A percentile compares a stretch with the other conserved stretches of the same genome.
phyloP scores from a whole-genome alignment of 2,113 vertebrate genomes.

The Irena cyanogastra region DNA sequence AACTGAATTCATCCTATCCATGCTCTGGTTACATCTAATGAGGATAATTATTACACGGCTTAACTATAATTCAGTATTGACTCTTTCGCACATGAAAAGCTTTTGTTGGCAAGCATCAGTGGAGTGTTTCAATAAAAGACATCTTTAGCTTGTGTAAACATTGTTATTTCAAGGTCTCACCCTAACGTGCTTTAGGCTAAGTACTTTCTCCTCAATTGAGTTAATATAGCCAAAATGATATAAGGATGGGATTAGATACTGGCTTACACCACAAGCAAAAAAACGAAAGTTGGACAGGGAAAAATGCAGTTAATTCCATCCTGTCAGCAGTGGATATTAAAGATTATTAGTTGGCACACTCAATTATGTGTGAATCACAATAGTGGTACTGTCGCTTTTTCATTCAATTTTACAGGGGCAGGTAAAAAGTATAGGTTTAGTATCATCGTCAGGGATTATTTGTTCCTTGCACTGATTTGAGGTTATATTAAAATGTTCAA shows the following conservation, averaged over 20 bases:
- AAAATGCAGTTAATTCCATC: conserved; percentile 93
- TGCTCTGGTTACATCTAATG: conserved; percentile 89
- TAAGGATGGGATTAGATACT: conserved; percentile 82
- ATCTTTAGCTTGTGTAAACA: conserved; percentile 68
- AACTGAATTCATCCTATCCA: conserved; percentile 73
- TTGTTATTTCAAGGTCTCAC: conserved; percentile 43
- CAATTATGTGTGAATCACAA: conserved; percentile 83
- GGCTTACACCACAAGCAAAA: conserved; percentile 76
- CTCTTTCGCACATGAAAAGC: conserved; percentile 78
- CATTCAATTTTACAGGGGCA: conserved; percentile 78
- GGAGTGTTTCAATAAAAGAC: conserved; percentile 69
- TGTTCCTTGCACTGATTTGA: not conserved
- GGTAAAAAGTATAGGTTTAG: conserved; percentile 66
- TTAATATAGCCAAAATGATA: conserved; percentile 69
- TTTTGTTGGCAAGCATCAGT: conserved; percentile 72
- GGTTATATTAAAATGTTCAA: not conserved
- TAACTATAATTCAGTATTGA: conserved; percentile 87
- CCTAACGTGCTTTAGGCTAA: conserved; percentile 51
- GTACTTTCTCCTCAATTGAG: conserved; percentile 62
- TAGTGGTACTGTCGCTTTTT: conserved; percentile 84
- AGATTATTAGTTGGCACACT: conserved; percentile 80
- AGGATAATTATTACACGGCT: conserved; percentile 91
- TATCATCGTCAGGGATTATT: conserved; percentile 67
- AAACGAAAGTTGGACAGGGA: conserved; percentile 74
- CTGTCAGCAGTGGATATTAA: conserved; percentile 99